A percentile compares a stretch with the other conserved stretches of the same genome.
phyloP scores from a whole-genome alignment of 2,113 vertebrate genomes.

The Amphiprion percula region DNA sequence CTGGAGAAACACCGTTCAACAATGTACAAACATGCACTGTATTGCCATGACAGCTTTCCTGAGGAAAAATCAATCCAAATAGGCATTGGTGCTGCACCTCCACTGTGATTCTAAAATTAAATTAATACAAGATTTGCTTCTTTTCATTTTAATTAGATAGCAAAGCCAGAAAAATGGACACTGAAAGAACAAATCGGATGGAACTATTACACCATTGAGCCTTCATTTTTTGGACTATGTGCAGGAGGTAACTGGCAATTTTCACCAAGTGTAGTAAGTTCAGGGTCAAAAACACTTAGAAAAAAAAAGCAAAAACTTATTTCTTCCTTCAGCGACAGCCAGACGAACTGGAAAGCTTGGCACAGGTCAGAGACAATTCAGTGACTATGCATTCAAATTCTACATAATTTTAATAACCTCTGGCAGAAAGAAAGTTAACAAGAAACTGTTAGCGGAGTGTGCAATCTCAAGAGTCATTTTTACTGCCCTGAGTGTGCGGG shows the following conservation, averaged over 20 bases:
- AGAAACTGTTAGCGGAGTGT: constrained; percentile 51
- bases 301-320: constrained; percentile 1
- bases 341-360: constrained; percentile 2
- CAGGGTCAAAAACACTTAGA: constrained; percentile 14
- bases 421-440: constrained; percentile 62
- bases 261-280: constrained; percentile 2
- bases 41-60: background rate
- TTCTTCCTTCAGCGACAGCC: constrained; percentile 15
- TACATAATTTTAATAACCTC: constrained; percentile 63
- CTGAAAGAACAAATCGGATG: too few relatives aligned
- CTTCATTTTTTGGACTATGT: background rate
- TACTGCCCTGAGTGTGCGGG: constrained; percentile 47
- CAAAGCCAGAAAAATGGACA: background rate
- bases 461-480: constrained; percentile 57
- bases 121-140: background rate
- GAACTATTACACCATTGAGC: too few relatives aligned
- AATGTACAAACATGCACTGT: background rate
- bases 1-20: background rate
- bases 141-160: background rate
- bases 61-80: background rate
- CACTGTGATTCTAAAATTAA: background rate
- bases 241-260: background rate
- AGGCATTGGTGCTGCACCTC: background rate
- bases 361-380: constrained; percentile 23
- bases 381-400: constrained; percentile 22